Conservation (phyloP, 2,888 invertebrate genomes). For the Himalopsyche japonica region DNA sequence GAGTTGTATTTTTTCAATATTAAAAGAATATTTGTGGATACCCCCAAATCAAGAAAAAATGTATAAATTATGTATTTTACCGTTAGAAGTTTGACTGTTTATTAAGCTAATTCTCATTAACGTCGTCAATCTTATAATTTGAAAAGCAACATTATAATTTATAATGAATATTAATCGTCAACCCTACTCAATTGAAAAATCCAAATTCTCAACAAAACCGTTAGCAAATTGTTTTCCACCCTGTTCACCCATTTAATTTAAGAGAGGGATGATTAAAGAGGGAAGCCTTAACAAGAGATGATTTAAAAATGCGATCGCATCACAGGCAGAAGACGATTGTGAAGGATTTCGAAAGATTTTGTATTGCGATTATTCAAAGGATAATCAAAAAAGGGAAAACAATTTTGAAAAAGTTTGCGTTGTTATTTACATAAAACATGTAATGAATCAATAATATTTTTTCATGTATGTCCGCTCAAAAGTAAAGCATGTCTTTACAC, state of each 20-base stretch:
- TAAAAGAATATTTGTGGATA: too few species aligned
- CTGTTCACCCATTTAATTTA: not conserved
- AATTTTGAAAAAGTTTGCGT: too few species aligned
- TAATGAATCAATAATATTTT: too few species aligned
- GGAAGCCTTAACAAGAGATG: not conserved
- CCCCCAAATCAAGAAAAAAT: too few species aligned
- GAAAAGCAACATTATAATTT: not conserved
- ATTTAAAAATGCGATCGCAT: not conserved
- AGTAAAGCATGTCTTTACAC: too few species aligned
- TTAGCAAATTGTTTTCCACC: not conserved
- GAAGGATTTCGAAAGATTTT: not conserved
- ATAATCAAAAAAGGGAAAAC: not conserved
- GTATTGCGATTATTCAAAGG: not conserved
- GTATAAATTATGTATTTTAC: too few species aligned
- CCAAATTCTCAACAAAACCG: not conserved
- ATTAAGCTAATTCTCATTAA: not conserved
- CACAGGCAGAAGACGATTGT: not conserved
- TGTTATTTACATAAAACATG: too few species aligned
- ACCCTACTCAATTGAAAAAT: not conserved
- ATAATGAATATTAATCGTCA: not conserved
- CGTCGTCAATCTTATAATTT: not conserved
- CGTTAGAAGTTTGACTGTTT: too few species aligned
- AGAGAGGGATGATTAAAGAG: not conserved
- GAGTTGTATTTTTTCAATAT: too few species aligned
- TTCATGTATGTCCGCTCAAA: too few species aligned